Conservation (phyloP, 2,113 vertebrate species). For the Tetrao urogallus region DNA sequence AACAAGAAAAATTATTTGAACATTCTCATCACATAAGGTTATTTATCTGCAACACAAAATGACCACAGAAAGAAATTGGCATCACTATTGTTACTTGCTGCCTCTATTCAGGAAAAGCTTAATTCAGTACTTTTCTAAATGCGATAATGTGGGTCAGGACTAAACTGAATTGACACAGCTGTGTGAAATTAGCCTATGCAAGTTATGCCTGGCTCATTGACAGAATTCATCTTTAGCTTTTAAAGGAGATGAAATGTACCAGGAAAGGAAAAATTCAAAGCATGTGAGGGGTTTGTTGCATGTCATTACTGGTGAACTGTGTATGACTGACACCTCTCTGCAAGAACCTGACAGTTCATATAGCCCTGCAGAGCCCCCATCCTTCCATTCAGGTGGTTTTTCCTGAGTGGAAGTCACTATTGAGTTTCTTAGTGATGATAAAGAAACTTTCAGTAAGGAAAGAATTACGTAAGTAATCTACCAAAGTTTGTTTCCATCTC, state of each 20-base stretch:
- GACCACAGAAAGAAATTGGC: not conserved
- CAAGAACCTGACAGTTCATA: not conserved
- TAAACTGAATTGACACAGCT: not conserved
- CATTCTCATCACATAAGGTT: not conserved
- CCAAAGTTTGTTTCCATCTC: not conserved
- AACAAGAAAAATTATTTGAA: not conserved
- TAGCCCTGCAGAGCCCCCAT: not conserved
- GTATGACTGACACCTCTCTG: not conserved
- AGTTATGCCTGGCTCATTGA: not conserved
- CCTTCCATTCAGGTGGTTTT: not conserved
- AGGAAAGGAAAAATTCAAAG: not conserved
- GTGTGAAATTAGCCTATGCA: not conserved
- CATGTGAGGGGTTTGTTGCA: not conserved
- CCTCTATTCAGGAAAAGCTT: conserved; percentile 7
- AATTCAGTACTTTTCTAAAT: not conserved
- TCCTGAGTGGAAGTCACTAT: not conserved
- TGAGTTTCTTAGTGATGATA: not conserved
- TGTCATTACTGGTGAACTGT: not conserved
- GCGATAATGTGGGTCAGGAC: not conserved
- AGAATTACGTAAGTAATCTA: not conserved
- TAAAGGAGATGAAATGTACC: not conserved
- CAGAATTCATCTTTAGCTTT: not conserved
- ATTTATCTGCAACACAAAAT: conserved; percentile 6
- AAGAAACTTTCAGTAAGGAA: not conserved
- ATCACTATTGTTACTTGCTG: not conserved